Conservation (phyloP, 2,888 invertebrate genomes). For the Drosophila fulvimacula region DNA sequence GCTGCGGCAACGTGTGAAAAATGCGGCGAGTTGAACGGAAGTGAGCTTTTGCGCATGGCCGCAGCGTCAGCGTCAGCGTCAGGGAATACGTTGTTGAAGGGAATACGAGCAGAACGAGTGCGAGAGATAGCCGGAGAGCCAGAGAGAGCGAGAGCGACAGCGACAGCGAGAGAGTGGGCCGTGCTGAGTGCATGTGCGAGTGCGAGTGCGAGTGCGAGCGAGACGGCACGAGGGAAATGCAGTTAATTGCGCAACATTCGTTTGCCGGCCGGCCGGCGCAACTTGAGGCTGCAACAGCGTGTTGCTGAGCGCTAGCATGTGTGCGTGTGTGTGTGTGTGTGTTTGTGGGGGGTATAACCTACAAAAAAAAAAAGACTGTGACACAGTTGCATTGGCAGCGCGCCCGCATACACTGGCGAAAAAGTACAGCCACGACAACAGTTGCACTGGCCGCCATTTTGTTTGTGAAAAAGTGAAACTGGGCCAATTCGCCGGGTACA, state of each 20-base stretch:
- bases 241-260: conserved; percentile 75
- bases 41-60: conserved; percentile 71
- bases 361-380: conserved; percentile 60
- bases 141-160: conserved; percentile 2
- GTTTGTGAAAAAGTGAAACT: conserved; percentile 72
- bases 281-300: conserved; percentile 47
- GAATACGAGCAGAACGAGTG: neutral
- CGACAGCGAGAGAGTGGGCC: conserved; percentile 22
- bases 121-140: conserved; percentile 8
- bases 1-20: conserved; percentile 37
- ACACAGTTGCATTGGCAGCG: conserved; percentile 60
- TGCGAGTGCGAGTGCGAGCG: conserved; percentile 19
- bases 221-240: conserved; percentile 56
- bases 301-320: conserved; percentile 18
- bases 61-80: conserved; percentile 44
- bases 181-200: conserved; percentile 22
- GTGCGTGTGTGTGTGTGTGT: conserved; percentile 1
- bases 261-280: conserved; percentile 79
- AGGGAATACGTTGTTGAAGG: conserved; percentile 14
- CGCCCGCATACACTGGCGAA: conserved; percentile 55
- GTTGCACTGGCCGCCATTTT: conserved; percentile 80
- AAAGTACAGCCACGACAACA: conserved; percentile 79
- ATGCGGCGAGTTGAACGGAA: conserved; percentile 69
- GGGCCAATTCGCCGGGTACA: conserved; percentile 69
- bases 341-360: conserved; percentile 53